Conservation (phyloP, 2,888 invertebrate species). For the Dichetophora obliterata region DNA sequence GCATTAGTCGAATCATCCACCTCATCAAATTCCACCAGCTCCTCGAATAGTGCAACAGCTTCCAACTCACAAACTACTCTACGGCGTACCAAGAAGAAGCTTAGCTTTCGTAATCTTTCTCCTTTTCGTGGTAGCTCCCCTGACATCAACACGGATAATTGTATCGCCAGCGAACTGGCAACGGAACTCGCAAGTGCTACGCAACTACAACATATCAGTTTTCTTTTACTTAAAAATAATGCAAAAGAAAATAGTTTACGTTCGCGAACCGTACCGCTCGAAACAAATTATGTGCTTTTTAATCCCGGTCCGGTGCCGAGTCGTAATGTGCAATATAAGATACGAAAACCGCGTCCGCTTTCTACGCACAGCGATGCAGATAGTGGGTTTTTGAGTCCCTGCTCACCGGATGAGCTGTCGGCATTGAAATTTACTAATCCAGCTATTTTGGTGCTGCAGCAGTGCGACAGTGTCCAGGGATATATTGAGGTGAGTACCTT, state of each 20-base stretch:
- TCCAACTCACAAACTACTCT: constrained; percentile 54
- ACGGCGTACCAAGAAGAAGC: constrained; percentile 61
- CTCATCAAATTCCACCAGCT: constrained; percentile 56
- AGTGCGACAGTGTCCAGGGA: constrained; percentile 69
- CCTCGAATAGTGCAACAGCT: constrained; percentile 52
- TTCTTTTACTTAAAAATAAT: constrained; percentile 53
- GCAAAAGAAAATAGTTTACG: constrained; percentile 58
- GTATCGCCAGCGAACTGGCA: not conserved
- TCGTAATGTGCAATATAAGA: constrained; percentile 68
- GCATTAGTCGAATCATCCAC: constrained; percentile 64
- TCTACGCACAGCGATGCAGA: constrained; percentile 75
- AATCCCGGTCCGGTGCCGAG: constrained; percentile 69
- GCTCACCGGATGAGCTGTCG: constrained; percentile 73
- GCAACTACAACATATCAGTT: constrained; percentile 57
- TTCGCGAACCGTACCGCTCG: constrained; percentile 67
- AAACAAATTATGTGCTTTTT: constrained; percentile 68
- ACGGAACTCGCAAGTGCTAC: constrained; percentile 59
- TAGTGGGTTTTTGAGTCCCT: constrained; percentile 76
- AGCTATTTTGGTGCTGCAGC: constrained; percentile 66
- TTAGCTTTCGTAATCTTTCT: constrained; percentile 66
- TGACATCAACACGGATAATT: constrained; percentile 40
- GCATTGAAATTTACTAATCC: constrained; percentile 62
- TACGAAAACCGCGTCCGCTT: constrained; percentile 66
- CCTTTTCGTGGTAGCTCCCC: constrained; percentile 61
- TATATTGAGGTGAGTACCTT: constrained; percentile 68